Percentiles rank a stretch among this genome's conserved stretches.
These are phyloP conservation scores for Piezodorus guildinii DNA, from an alignment of 1,140 invertebrate genomes.

Conservation along the genomic window DNA sequence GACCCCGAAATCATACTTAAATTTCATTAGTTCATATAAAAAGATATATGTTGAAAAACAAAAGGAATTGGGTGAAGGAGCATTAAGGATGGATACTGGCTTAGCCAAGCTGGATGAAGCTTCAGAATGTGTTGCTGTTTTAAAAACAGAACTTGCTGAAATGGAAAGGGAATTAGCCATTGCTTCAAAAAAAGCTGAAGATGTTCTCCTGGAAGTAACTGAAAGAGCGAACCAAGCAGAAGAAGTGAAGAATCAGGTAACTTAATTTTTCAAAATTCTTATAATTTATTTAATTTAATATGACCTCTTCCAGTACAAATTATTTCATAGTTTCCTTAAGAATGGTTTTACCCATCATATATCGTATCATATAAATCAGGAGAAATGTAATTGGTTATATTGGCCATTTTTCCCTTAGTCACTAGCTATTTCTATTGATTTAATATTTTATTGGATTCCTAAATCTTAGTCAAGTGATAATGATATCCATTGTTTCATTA, in stretches of 20 bases:
- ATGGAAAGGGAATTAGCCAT: constrained; percentile 88
- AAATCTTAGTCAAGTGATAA: too few species aligned
- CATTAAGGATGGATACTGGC: constrained; percentile 86
- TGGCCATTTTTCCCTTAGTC: too few species aligned
- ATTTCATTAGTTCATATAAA: constrained; percentile 92
- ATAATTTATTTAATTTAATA: too few species aligned
- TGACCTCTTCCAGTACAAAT: too few species aligned
- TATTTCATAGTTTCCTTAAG: too few species aligned
- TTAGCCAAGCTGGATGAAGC: constrained; percentile 87
- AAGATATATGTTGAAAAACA: constrained; percentile 81
- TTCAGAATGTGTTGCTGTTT: constrained; percentile 74
- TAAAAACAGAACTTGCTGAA: constrained; percentile 82
- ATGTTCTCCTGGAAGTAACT: constrained; percentile 73
- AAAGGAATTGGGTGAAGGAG: constrained; percentile 77
- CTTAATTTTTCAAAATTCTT: too few species aligned
- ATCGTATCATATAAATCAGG: too few species aligned
- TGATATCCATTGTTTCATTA: too few species aligned
- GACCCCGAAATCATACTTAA: constrained; percentile 93
- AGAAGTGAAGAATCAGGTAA: constrained; percentile 76
- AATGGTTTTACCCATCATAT: too few species aligned
- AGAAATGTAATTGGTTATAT: too few species aligned
- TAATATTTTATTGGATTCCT: too few species aligned
- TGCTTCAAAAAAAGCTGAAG: constrained; percentile 80
- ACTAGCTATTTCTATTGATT: too few species aligned
- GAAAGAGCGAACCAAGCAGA: constrained; percentile 87